These are phyloP conservation scores for Sylvia borin DNA, from an alignment of 2,797 vertebrate genomes.

Conservation along the genomic window DNA sequence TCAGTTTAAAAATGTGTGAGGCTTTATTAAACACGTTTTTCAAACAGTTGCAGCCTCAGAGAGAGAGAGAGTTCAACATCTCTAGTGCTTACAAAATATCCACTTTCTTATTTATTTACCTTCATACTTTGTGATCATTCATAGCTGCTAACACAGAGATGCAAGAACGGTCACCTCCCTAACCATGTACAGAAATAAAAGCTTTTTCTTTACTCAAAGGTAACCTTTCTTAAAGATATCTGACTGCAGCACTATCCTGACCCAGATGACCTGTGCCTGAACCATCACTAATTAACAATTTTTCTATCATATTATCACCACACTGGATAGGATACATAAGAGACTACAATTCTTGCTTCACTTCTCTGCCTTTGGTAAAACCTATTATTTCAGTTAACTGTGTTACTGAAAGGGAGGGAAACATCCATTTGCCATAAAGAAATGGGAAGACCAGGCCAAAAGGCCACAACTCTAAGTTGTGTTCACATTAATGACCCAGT, in stretches of 20 bases:
- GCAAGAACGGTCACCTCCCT: background rate
- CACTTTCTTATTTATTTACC: background rate
- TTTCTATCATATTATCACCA: background rate
- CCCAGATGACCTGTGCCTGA: background rate
- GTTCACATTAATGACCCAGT: background rate
- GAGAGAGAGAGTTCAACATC: background rate
- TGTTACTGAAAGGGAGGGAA: background rate
- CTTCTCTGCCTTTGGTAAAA: background rate
- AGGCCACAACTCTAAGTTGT: background rate
- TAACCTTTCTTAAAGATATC: background rate
- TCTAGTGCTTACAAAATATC: background rate
- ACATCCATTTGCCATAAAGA: background rate
- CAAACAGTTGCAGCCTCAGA: background rate
- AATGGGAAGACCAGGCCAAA: background rate
- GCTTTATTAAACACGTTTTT: slow-evolving; percentile 41
- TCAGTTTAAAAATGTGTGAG: background rate
- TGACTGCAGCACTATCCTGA: background rate
- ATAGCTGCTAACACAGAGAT: background rate
- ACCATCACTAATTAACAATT: background rate
- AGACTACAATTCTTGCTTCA: background rate
- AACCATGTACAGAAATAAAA: background rate
- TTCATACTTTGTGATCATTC: background rate
- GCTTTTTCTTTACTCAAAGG: background rate
- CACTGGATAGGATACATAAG: background rate
- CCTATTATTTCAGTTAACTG: background rate